These are phyloP conservation scores for Megalops cyprinoides DNA, from an alignment of 2,797 vertebrate genomes.

Conservation along the genomic window DNA sequence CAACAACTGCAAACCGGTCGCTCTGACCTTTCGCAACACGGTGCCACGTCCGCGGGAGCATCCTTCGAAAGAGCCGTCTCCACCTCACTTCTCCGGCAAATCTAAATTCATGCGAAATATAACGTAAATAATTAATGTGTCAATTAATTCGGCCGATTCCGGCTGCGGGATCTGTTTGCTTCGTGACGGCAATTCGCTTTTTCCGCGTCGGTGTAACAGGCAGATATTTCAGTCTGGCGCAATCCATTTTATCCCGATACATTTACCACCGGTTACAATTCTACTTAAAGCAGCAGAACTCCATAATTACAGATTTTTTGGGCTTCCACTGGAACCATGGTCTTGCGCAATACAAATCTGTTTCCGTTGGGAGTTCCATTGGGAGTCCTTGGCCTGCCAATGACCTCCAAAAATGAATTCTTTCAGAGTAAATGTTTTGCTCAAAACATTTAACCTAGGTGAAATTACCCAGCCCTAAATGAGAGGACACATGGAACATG, in stretches of 20 bases:
- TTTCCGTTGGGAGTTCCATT: background rate
- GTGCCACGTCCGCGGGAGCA: background rate
- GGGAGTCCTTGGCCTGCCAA: background rate
- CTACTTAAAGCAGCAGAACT: background rate
- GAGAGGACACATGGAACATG: constrained; percentile 41
- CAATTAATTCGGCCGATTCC: too few relatives aligned
- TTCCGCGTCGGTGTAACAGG: background rate
- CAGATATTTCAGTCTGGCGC: background rate
- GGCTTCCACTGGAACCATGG: background rate
- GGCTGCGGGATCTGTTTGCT: background rate
- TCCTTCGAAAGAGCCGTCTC: background rate
- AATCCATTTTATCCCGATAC: background rate
- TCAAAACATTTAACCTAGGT: constrained; percentile 33
- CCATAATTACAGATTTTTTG: background rate
- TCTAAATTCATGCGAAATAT: background rate
- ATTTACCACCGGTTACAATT: background rate
- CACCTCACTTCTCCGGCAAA: background rate
- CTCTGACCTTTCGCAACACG: background rate
- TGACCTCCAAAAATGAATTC: background rate
- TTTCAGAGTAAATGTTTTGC: constrained; percentile 32
- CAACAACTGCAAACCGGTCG: background rate
- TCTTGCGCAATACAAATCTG: too few relatives aligned
- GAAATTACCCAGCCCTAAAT: constrained; percentile 40
- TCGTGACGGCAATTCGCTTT: background rate
- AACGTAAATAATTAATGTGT: background rate